Evolutionary conservation across 2,797 vertebrate species (phyloP), one percentile per base, ranked within the genome.

Genomic region (Acanthurus leucopareius): DNA sequence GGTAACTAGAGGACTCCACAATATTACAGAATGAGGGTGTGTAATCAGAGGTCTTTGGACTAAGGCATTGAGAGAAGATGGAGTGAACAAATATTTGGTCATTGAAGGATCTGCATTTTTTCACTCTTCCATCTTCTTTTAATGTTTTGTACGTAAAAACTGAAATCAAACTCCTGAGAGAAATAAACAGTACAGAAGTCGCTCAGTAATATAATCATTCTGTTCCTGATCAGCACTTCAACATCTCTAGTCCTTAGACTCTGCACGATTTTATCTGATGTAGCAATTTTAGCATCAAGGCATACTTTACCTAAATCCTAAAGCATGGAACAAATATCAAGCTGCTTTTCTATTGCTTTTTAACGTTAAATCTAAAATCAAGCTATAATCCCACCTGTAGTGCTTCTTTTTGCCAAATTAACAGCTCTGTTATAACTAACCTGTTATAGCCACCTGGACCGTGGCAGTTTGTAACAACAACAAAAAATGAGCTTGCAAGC

Each of bases 61-160:
- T 81, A 89, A 89, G 80, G 86, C 83, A 70, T 86, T 52, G 6
- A 78, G 75, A 78, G 75, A 89, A 61, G 47, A 89, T 64, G 47
- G 59, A 79, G 59, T 76, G 65, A 71, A 83, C 73, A 60, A 51
- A 77, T 64, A 77, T 84, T 86, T 77, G 58, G 73, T 75, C 69
- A 61, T 1, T 69, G n/a, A 54, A 49, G 28, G 49, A 79, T 69
- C 53, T 60, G 49, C 1, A 58, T 64, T 7, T 59, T 59, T 40
- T 32, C 20, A 67, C 47, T 42, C 59, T 40, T n/a, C 47, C 47
- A 8, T 47, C 52, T 65, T 51, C 44, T 67, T 84, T 73, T 72
- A 66, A 32, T 63, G 64, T 75, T 74, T 80, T 7, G 32, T 72
- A 44, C 56, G 61, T 16, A 54, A 40, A 42, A 48, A 44, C 8